Evolutionary conservation across 2,888 invertebrate species (phyloP).

Genomic region (Lasioglossum villosulum): DNA sequence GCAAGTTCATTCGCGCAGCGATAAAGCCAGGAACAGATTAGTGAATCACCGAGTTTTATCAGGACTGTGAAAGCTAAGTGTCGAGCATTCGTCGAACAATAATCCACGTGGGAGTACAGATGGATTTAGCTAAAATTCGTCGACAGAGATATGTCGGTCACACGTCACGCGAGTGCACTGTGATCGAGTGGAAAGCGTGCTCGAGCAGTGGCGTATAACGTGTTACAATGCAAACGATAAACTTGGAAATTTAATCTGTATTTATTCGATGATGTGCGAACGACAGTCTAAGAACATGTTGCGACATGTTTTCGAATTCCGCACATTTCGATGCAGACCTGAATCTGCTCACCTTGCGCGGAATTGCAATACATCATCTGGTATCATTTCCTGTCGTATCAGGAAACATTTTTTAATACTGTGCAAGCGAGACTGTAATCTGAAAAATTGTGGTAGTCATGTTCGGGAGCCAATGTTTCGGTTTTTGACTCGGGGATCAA

Average conservation of each 20-base stretch:
- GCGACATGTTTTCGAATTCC: background rate
- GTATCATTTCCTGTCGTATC: background rate
- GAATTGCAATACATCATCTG: background rate
- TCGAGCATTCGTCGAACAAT: background rate
- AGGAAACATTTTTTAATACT: background rate
- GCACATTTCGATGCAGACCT: background rate
- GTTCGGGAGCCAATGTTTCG: too few species aligned
- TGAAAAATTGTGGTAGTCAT: background rate
- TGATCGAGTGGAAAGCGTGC: background rate
- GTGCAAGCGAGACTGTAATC: background rate
- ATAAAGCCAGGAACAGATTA: background rate
- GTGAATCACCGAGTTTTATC: background rate
- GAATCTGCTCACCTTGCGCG: background rate
- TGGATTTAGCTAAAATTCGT: background rate
- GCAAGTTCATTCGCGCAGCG: background rate
- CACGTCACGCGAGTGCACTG: conserved; percentile 2
- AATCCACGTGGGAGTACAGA: background rate
- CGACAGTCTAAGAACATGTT: background rate
- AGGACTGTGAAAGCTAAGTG: background rate
- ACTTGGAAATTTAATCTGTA: background rate
- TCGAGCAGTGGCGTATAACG: background rate
- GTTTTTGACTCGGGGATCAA: too few species aligned
- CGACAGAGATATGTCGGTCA: background rate
- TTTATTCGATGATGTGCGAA: background rate
- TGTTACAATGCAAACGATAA: background rate